These are phyloP conservation scores for Acestrorhynchus altus DNA, from an alignment of 2,797 vertebrate species.

Conservation along the genomic window DNA sequence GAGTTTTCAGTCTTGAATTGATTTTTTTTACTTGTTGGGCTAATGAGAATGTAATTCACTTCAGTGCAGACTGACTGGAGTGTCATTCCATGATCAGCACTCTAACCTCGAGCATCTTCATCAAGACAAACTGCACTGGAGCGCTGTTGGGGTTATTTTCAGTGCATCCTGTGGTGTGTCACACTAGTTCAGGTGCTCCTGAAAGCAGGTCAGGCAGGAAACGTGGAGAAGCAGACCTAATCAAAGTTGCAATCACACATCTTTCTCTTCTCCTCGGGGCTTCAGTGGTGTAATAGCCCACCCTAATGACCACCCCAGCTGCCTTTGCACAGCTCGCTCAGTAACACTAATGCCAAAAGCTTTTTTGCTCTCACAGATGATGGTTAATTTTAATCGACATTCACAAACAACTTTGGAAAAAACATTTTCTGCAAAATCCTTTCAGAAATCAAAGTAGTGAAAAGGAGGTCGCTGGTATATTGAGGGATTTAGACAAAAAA, in stretches of 20 bases:
- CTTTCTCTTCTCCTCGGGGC: constrained; percentile 38
- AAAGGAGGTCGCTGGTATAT: constrained; percentile 11
- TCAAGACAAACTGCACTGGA: constrained; percentile 23
- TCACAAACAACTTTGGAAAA: not conserved
- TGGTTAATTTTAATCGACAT: constrained; percentile 6
- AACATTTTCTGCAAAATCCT: constrained; percentile 2
- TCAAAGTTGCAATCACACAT: constrained; percentile 54
- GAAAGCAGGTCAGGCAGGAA: constrained; percentile 47
- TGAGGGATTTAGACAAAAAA: constrained; percentile 7
- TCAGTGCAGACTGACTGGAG: not conserved
- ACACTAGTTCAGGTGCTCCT: constrained; percentile 27
- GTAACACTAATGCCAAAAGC: not conserved
- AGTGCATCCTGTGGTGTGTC: not conserved
- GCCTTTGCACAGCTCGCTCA: constrained; percentile 16
- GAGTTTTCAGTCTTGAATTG: not conserved
- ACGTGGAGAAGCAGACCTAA: constrained; percentile 51
- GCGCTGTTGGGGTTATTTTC: constrained; percentile 35
- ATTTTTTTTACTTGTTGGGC: not conserved
- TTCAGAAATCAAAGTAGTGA: constrained; percentile 23
- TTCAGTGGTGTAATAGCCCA: constrained; percentile 30
- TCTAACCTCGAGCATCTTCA: not conserved
- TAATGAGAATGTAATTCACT: not conserved
- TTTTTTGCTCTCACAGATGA: not conserved
- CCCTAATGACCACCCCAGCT: constrained; percentile 47
- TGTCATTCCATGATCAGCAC: not conserved